These are phyloP conservation scores for Callipepla squamata DNA, from an alignment of 2,113 vertebrate species.

Conservation along the genomic window DNA sequence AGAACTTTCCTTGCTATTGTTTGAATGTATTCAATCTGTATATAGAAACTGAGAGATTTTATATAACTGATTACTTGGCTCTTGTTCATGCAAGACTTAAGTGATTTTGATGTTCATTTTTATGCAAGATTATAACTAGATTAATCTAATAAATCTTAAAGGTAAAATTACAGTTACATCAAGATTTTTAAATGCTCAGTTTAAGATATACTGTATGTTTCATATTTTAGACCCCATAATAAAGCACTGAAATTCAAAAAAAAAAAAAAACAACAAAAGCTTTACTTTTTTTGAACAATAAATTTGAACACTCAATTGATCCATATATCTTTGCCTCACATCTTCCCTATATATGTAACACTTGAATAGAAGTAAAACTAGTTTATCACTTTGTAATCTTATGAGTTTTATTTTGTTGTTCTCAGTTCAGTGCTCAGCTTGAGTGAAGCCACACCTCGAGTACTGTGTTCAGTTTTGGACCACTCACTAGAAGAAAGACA, in stretches of 20 bases:
- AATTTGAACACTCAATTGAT: not conserved
- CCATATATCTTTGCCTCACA: not conserved
- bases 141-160: not conserved
- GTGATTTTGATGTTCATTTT: not conserved
- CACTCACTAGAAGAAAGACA: too few relatives aligned
- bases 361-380: not conserved
- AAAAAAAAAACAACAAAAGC: not conserved
- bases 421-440: not conserved
- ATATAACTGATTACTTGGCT: not conserved
- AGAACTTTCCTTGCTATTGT: not conserved
- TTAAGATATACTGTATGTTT: not conserved
- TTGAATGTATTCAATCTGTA: not conserved
- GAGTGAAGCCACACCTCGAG: too few relatives aligned
- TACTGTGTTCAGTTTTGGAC: too few relatives aligned
- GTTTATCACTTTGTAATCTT: not conserved
- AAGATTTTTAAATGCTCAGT: not conserved
- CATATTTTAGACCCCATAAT: not conserved
- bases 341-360: not conserved
- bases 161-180: not conserved
- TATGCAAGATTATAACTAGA: not conserved
- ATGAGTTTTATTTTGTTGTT: not conserved
- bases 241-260: not conserved
- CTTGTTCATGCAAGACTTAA: not conserved
- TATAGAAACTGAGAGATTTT: not conserved
- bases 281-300: not conserved